A percentile compares a stretch with the other conserved stretches of the same genome.
Evolutionary conservation across 2,888 invertebrate genomes (phyloP).

Genomic region (Scaptomyza cyrtandrae): DNA sequence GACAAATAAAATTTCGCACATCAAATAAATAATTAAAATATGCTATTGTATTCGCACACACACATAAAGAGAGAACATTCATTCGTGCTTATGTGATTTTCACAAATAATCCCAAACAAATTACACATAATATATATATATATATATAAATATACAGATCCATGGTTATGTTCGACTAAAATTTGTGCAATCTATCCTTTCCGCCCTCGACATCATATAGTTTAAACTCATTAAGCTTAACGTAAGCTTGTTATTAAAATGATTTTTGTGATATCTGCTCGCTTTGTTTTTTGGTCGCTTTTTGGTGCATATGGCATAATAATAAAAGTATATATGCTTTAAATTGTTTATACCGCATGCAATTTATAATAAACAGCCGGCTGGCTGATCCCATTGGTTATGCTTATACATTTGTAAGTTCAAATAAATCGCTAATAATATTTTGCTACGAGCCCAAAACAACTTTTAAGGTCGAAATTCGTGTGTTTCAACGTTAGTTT

Average conservation of each 20-base stretch:
- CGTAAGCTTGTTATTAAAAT: constrained; percentile 60
- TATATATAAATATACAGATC: background rate
- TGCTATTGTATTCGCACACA: constrained; percentile 15
- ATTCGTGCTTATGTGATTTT: background rate
- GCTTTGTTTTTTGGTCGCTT: constrained; percentile 6
- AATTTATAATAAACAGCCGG: constrained; percentile 44
- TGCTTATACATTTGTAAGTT: constrained; percentile 26
- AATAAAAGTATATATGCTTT: constrained; percentile 50
- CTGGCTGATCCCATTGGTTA: constrained; percentile 61
- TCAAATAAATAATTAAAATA: constrained; percentile 20
- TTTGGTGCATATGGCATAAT: constrained; percentile 44
- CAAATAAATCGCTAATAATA: constrained; percentile 20
- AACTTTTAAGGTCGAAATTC: constrained; percentile 11
- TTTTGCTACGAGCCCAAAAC: background rate
- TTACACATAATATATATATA: constrained; percentile 11
- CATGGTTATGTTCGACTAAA: constrained; percentile 10
- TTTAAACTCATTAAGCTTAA: constrained; percentile 58
- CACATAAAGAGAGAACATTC: no score
- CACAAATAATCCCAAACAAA: constrained; percentile 36
- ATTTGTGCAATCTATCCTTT: constrained; percentile 29
- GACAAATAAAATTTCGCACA: constrained; percentile 11
- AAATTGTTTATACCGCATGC: constrained; percentile 54
- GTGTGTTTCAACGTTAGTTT: constrained; percentile 5
- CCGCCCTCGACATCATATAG: constrained; percentile 8
- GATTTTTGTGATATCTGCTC: constrained; percentile 11